Evolutionary conservation across 1,140 invertebrate genomes (phyloP), one percentile per base, ranked within the genome.

Genomic region (Hesperophylax magnus): DNA sequence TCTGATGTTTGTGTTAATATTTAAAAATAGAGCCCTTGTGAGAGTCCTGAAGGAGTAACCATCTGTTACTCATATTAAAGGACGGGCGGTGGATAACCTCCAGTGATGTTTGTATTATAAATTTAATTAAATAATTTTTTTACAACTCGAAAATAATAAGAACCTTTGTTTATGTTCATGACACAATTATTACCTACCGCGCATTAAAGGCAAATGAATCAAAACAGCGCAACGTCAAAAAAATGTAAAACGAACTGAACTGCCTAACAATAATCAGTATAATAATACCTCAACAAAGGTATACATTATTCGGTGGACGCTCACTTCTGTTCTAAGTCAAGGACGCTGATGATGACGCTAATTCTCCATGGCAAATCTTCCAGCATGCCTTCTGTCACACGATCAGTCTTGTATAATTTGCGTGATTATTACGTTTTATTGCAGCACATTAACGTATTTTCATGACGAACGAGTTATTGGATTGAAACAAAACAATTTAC

Each of bases 281-380:
- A 65, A 80, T 80, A 74, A 80, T 47, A 53, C 53, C 69, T 75
- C 58, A 27, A 27, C 60, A 52, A 61, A 61, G 74, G 53, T 34
- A 27, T 20, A 9, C 54, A 34, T 17, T 47, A 78, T 15, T 2
- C 17, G 56, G 22, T 60, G 67, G 54, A 58, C 60, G 74, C 60
- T 67, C 61, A 81, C 79, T 63, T 56, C 69, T 54, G 78, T 52
- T 61, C 67, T 69, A 67, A 78, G 61, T 69, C 78, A 80, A 80
- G 78, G 78, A 61, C 78, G 24, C 34, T 11, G 39, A 47, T 47
- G 67, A 71, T 71, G 67, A 71, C 67, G 63, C 15, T 34, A 65
- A 22, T 65, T 27, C 27, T 31, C 27, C 17, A 31, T 27, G 63
- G 63, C 63, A 67, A 27, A 67, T 67, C 61, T 65, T 24, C 63